A percentile compares a stretch with the other conserved stretches of the same genome.
phyloP scores from a whole-genome alignment of 2,888 invertebrate genomes.

The Pristionchus exspectatus region DNA sequence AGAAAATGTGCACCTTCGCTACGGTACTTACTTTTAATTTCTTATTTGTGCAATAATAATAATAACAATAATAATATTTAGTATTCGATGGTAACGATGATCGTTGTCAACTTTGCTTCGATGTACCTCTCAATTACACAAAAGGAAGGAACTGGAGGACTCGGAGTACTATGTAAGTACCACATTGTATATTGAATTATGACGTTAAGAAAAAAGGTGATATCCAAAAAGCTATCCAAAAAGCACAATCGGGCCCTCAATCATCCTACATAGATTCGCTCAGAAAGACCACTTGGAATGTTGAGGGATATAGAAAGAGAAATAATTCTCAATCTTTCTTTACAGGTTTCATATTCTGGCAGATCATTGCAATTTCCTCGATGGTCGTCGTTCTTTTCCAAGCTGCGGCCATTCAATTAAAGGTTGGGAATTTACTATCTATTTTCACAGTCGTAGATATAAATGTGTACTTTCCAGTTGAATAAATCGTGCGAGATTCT shows the following conservation, averaged over 20 bases:
- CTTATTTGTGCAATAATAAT: not conserved
- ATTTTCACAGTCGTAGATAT: not conserved
- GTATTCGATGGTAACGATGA: not conserved
- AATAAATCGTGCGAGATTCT: conserved; percentile 35
- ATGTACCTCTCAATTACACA: conserved; percentile 39
- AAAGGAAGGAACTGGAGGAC: not conserved
- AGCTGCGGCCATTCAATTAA: not conserved
- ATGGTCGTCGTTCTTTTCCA: not conserved
- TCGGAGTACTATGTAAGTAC: conserved; percentile 6
- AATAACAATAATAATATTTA: not conserved
- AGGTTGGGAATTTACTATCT: not conserved
- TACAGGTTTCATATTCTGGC: conserved; percentile 44
- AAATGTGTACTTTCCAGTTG: not conserved
- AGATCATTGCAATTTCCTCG: not conserved
- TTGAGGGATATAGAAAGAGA: not conserved
- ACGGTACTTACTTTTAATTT: not conserved
- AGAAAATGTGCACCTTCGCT: not conserved
- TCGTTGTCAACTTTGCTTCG: conserved; percentile 6
- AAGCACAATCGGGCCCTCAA: conserved; percentile 71
- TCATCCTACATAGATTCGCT: conserved; percentile 78
- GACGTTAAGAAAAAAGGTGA: conserved; percentile 9
- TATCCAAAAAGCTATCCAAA: conserved; percentile 73
- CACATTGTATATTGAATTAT: not conserved
- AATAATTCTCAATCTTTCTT: not conserved
- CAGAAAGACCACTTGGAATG: conserved; percentile 66